phyloP scores from a whole-genome alignment of 2,888 invertebrate species.

The Apodemia zela region DNA sequence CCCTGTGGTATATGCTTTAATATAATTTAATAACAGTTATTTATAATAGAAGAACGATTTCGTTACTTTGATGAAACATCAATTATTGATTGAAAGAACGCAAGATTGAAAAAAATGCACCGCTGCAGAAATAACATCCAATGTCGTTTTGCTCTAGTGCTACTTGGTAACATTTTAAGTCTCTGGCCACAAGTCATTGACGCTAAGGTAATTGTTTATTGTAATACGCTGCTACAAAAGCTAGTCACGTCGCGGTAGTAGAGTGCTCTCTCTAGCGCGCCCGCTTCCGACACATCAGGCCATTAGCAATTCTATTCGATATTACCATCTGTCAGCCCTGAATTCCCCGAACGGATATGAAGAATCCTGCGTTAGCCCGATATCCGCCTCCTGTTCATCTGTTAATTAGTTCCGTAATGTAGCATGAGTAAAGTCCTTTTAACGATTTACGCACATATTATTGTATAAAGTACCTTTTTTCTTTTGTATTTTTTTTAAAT shows the following conservation, averaged over 20 bases:
- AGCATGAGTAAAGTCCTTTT: background rate
- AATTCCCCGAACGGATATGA: slow-evolving; percentile 49
- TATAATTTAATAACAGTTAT: no score
- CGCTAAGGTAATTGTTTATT: slow-evolving; percentile 5
- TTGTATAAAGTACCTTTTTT: no score
- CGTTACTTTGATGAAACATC: no score
- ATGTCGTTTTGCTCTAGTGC: no score
- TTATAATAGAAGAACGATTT: no score
- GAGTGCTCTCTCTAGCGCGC: slow-evolving; percentile 24
- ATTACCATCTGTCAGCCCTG: slow-evolving; percentile 47
- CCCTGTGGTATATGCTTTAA: no score
- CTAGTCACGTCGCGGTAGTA: slow-evolving; percentile 30
- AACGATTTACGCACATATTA: no score
- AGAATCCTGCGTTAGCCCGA: slow-evolving; percentile 40
- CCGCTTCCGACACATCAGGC: slow-evolving; percentile 38
- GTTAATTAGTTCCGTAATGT: slow-evolving; percentile 6
- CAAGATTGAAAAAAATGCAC: no score
- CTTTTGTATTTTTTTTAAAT: no score
- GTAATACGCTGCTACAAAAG: background rate
- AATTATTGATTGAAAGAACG: no score
- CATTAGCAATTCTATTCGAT: slow-evolving; percentile 30
- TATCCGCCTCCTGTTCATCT: slow-evolving; percentile 24
- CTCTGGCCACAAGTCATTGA: background rate
- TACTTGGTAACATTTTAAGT: background rate
- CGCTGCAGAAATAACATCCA: no score